Evolutionary conservation across 2,888 invertebrate species (phyloP).

Genomic region (Synanthedon andrenaeformis): DNA sequence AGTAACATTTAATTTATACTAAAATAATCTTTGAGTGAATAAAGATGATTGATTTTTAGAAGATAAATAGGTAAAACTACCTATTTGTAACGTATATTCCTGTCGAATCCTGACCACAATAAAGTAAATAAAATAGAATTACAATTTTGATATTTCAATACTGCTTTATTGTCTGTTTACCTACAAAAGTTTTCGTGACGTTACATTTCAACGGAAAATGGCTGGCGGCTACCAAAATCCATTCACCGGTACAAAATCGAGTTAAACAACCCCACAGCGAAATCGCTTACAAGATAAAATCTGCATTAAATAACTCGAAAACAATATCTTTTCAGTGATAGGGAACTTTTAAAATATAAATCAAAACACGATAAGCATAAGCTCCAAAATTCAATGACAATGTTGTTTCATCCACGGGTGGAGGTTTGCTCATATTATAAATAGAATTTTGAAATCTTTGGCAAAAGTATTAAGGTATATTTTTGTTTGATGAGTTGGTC

Average conservation of each 20-base stretch:
- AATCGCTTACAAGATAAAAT: conserved; percentile 52
- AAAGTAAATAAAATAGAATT: too few relatives aligned
- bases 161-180: too few relatives aligned
- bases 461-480: neutral
- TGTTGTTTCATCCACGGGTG: too few relatives aligned
- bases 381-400: too few relatives aligned
- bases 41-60: too few relatives aligned
- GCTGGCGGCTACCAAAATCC: conserved; percentile 70
- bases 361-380: neutral
- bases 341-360: neutral
- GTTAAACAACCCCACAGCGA: conserved; percentile 49
- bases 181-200: neutral
- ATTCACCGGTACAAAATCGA: conserved; percentile 64
- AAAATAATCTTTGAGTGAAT: too few relatives aligned
- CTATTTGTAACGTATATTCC: too few relatives aligned
- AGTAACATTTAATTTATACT: too few relatives aligned
- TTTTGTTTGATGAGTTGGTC: neutral
- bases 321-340: neutral
- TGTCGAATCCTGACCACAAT: too few relatives aligned
- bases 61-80: too few relatives aligned
- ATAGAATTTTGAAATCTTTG: neutral
- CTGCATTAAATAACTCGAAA: conserved; percentile 8
- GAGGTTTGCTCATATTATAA: neutral
- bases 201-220: conserved; percentile 21
- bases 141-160: too few relatives aligned